Base-by-base conservation (phyloP, 2,113 vertebrate genomes). In the Caloenas nicobarica region DNA sequence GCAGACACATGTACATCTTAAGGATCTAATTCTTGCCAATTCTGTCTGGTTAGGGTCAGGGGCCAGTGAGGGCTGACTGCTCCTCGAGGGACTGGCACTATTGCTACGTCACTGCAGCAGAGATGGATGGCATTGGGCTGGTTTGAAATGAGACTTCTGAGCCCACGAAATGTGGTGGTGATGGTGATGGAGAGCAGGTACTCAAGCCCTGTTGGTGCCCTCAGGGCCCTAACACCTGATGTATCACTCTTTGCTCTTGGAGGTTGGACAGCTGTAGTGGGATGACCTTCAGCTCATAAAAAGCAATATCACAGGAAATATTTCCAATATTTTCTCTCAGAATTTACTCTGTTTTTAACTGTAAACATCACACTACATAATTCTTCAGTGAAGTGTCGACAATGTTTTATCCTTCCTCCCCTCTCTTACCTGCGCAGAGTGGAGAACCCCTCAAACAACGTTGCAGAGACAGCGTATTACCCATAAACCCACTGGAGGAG, bases 121-220 rank as follows among this genome's bases (percentile, higher is more conserved):
- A 10, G 48, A 56, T 50, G 19, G 34, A 26, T 51, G 61, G 42
- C 16, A 29, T 13, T 0, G 5, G 15, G 9, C 1, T 33, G 21
- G 26, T 3, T 13, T 70, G 65, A 62, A 74, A 44, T 40, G 50
- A 26, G 18, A 34, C 9, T 68, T 6, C 36, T 44, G 29, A 48
- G 38, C 11, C 46, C 7, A 7, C 68, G 57, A 51, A 23, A 13
- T 8, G 19, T 23, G 34, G 16, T 10, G 28, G 40, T 24, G 48
- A 19, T 56, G 26, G 28, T 26, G 40, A 29, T 33, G 24, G 21
- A 11, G 25, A 77, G 23, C 11, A 64, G 10, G 13, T 64, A 24
- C 22, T n/a, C 26, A n/a, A 17, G 5, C 5, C 10, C 9, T 76
- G 0, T 1, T 19, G 14, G 42, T 36, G 15, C 9, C n/a, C 16